Conservation (phyloP, 1,140 invertebrate species). For the Drosophila mauritiana region DNA sequence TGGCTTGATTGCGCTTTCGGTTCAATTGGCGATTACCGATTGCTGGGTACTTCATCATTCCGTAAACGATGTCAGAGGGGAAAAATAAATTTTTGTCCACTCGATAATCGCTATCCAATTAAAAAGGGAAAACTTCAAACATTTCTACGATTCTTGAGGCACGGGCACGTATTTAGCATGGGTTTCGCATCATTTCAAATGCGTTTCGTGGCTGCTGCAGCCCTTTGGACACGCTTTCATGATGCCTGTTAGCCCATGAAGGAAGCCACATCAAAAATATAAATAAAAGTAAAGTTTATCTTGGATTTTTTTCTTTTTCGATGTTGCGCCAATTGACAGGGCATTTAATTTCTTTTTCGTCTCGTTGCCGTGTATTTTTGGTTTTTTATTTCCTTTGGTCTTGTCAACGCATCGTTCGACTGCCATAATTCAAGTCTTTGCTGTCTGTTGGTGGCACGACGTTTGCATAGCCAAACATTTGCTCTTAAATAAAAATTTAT, state of each 20-base stretch:
- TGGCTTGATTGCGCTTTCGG: constrained; percentile 68
- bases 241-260: constrained; percentile 60
- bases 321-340: constrained; percentile 71
- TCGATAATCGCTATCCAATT: constrained; percentile 45
- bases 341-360: constrained; percentile 60
- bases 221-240: constrained; percentile 73
- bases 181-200: constrained; percentile 54
- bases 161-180: constrained; percentile 7
- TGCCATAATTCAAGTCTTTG: constrained; percentile 76
- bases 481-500: constrained; percentile 76
- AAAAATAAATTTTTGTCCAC: constrained; percentile 25
- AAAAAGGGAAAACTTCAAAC: constrained; percentile 48
- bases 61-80: constrained; percentile 51
- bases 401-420: constrained; percentile 77
- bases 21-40: constrained; percentile 55
- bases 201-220: constrained; percentile 17
- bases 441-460: constrained; percentile 58
- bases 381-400: constrained; percentile 42
- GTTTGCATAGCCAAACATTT: constrained; percentile 82
- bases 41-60: constrained; percentile 30
- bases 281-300: constrained; percentile 28
- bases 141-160: constrained; percentile 14
- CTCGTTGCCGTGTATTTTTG: constrained; percentile 27
- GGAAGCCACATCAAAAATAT: constrained; percentile 53
- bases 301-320: constrained; percentile 30